Evolutionary conservation across 35 echinoderm and acorn worm species (phyloP).

Genomic region (Eucidaris tribuloides): DNA sequence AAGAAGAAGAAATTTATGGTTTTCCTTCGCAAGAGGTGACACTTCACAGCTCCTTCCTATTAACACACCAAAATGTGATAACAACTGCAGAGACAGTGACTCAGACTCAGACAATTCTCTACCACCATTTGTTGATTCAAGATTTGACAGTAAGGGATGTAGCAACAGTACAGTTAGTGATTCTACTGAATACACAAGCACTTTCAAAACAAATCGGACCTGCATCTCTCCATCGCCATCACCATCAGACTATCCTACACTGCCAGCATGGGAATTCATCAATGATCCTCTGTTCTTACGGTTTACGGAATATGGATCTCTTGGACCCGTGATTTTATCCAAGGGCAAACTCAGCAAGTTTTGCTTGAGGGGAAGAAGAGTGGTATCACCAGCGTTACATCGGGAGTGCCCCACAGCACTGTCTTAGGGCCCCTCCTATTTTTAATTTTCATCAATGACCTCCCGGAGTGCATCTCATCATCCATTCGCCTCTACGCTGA

Average conservation of each 20-base stretch:
- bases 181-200: background rate
- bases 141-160: background rate
- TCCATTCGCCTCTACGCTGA: conserved; percentile 33
- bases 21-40: background rate
- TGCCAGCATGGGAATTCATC: background rate
- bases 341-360: background rate
- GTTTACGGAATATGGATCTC: background rate
- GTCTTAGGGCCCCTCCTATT: conserved; percentile 43
- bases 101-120: background rate
- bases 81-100: background rate
- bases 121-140: background rate
- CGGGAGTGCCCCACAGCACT: conserved; percentile 30
- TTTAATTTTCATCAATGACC: conserved; percentile 47
- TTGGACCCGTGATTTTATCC: conserved; percentile 21
- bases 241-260: too few relatives aligned
- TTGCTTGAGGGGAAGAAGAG: conserved; percentile 8
- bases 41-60: background rate
- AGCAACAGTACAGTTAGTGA: background rate
- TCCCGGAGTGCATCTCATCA: conserved; percentile 25
- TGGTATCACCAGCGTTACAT: too few relatives aligned
- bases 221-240: too few relatives aligned
- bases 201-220: background rate
- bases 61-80: background rate
- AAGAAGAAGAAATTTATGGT: too few relatives aligned
- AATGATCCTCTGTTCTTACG: background rate